Evolutionary conservation across 2,113 vertebrate species (phyloP).

Genomic region (Ictalurus punctatus): DNA sequence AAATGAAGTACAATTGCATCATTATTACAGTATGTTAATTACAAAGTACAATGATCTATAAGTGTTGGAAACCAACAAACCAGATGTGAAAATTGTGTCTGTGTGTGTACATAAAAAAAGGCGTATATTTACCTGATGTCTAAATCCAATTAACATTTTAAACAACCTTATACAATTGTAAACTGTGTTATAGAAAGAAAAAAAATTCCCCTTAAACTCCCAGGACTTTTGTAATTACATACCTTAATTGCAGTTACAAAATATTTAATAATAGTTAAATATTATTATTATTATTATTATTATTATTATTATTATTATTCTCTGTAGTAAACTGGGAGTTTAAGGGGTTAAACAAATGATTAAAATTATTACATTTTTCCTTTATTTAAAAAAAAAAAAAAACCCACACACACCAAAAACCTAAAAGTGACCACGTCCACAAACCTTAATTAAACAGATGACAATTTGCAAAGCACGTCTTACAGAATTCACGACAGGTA

Average conservation of each 20-base stretch:
- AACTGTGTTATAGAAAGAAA: neutral
- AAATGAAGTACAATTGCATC: neutral
- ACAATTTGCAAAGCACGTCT: neutral
- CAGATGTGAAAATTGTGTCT: neutral
- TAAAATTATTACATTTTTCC: neutral
- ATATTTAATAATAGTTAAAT: neutral
- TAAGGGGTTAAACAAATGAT: neutral
- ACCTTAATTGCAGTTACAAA: neutral
- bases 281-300: neutral
- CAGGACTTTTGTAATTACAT: neutral
- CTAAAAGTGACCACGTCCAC: neutral
- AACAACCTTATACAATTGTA: neutral
- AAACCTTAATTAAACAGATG: neutral
- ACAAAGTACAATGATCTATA: neutral
- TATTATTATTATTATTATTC: neutral
- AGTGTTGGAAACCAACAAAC: neutral
- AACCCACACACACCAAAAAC: neutral
- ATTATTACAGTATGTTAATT: neutral
- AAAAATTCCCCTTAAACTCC: neutral
- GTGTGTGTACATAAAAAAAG: neutral
- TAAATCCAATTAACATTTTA: neutral
- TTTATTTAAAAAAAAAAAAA: neutral
- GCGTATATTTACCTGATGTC: neutral
- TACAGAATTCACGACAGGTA: neutral
- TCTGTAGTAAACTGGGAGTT: neutral